phyloP scores from a whole-genome alignment of 2,113 vertebrate genomes.

The Pycnonotus jocosus region DNA sequence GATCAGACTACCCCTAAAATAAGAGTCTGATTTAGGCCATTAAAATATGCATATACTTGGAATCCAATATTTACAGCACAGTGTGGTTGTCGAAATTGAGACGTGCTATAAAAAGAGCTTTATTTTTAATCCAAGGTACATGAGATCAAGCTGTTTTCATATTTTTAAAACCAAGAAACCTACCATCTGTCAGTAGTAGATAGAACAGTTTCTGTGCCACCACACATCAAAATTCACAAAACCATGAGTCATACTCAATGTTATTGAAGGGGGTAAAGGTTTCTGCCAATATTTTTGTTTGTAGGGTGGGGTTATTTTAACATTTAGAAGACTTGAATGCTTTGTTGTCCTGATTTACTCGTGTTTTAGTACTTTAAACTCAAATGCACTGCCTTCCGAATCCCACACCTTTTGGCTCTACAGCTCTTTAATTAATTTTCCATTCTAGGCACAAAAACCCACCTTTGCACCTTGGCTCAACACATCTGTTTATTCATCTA shows the following conservation, averaged over 20 bases:
- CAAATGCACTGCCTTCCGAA: not conserved
- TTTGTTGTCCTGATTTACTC: not conserved
- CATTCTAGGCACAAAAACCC: not conserved
- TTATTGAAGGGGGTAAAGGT: not conserved
- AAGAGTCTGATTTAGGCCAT: not conserved
- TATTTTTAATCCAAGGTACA: conserved; percentile 41
- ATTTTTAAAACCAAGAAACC: conserved; percentile 7
- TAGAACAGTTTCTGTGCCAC: not conserved
- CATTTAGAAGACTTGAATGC: not conserved
- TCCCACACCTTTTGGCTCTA: not conserved
- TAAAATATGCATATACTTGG: not conserved
- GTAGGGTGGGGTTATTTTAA: not conserved
- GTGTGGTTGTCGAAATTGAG: not conserved
- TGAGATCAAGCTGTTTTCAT: not conserved
- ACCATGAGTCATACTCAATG: not conserved
- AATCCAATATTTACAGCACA: not conserved
- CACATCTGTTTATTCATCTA: not conserved
- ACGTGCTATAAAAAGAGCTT: conserved; percentile 5
- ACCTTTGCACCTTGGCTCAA: not conserved
- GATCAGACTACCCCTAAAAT: not conserved
- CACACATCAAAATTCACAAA: not conserved
- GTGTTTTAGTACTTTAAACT: not conserved
- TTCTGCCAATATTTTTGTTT: not conserved
- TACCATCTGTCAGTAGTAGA: not conserved
- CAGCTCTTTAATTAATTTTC: not conserved